phyloP scores from a whole-genome alignment of 2,113 vertebrate genomes.

The Bothrops jararaca region DNA sequence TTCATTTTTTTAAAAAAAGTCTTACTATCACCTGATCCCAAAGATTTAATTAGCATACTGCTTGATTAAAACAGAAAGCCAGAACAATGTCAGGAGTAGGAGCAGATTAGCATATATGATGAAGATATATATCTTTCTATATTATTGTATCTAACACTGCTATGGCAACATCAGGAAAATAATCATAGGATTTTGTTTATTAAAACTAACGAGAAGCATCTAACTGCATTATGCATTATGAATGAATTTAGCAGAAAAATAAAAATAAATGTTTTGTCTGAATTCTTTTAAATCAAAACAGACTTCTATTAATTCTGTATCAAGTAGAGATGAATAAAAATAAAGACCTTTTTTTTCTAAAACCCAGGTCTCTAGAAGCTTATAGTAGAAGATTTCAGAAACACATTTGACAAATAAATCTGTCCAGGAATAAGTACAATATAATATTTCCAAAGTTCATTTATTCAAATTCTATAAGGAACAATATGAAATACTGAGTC shows the following conservation, averaged over 20 bases:
- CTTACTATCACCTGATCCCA: neutral
- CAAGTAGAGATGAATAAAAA: neutral
- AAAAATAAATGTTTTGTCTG: neutral
- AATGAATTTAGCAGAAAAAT: neutral
- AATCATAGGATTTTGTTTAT: neutral
- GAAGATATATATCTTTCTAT: neutral
- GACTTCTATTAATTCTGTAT: neutral
- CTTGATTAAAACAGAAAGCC: neutral
- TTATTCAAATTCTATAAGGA: neutral
- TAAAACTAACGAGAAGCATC: neutral
- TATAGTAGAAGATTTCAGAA: neutral
- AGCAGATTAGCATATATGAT: neutral
- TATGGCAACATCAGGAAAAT: neutral
- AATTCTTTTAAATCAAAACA: neutral
- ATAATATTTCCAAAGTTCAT: neutral
- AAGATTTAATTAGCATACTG: neutral
- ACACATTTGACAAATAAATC: neutral
- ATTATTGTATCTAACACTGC: neutral
- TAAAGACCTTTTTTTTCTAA: neutral
- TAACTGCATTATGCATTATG: neutral
- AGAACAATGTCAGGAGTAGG: neutral
- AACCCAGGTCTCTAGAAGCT: neutral
- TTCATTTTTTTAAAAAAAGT: neutral
- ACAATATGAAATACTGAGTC: neutral
- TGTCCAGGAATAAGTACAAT: neutral